Base-by-base conservation (phyloP, 2,888 invertebrate genomes). In the Watsonalla binaria region DNA sequence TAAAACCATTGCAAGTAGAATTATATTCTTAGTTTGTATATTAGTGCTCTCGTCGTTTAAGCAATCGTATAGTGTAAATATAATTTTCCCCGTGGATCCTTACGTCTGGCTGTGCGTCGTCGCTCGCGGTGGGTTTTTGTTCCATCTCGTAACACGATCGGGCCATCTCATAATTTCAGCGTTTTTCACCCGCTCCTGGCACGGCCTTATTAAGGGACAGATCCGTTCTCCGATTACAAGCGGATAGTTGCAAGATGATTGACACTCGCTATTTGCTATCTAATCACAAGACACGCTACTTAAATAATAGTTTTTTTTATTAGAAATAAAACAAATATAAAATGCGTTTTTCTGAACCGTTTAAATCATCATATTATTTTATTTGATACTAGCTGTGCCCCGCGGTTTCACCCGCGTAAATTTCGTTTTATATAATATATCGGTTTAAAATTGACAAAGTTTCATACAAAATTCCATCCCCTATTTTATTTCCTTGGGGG, bases 101-200 rank as follows among this genome's bases (percentile, higher is more conserved):
- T 65, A 57, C 63, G 68, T 65, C 70, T 62, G 56, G 65, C 61
- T 78, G 79, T 80, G 83, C 80, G 76, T 62, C 65, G 71, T 74
- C 66, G 73, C 52, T 72, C 68, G 61, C 55, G 47, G 62, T 54
- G 54, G 63, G 68, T 88, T 89, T 88, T 89, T 88, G 83, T 62
- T 46, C 47, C 42, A 52, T 54, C 72, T 69, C 84, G 86, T 84
- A 86, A 86, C 88, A 84, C 88, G 87, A 86, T 86, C 88, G 78
- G 74, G 62, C 82, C 84, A 80, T 84, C 87, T 84, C 87, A 83
- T 88, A 88, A 86, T 82, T 88, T 83, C 75, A 73, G 67, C 73
- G 72, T 83, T 89, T 87, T 87, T 84, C 80, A 61, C 61, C 61
- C 67, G 67, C 62, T 71, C 72, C 65, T 11, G 49, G 60, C 63